A percentile compares a stretch with the other conserved stretches of the same genome.
Evolutionary conservation across 2,113 vertebrate species (phyloP).

Genomic region (Myiopsitta monachus): DNA sequence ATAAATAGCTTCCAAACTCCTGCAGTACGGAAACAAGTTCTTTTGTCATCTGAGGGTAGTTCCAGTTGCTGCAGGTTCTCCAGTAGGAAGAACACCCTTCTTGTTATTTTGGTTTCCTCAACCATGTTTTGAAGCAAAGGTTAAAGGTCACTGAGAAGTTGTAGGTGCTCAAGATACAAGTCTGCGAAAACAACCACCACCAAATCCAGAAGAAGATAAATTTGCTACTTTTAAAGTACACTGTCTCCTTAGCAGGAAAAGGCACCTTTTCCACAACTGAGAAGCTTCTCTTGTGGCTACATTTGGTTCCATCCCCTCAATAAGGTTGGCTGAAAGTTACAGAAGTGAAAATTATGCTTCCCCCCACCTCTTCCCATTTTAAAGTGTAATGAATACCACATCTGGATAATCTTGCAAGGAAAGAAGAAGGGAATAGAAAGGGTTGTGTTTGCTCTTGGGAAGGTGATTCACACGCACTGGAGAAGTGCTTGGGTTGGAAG

Average conservation of each 20-base stretch:
- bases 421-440: background rate
- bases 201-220: background rate
- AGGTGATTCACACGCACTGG: background rate
- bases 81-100: background rate
- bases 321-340: background rate
- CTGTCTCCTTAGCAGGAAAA: background rate
- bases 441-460: background rate
- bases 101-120: background rate
- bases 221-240: background rate
- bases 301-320: background rate
- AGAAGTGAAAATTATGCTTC: background rate
- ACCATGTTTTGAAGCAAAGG: background rate
- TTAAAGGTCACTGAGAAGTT: background rate
- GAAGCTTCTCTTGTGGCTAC: background rate
- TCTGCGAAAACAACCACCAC: fast-evolving
- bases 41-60: background rate
- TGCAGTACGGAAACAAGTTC: background rate
- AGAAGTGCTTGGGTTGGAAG: background rate
- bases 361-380: background rate
- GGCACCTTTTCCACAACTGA: background rate
- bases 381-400: fast-evolving
- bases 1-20: background rate
- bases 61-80: background rate
- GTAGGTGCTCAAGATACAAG: background rate
- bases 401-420: background rate